Evolutionary conservation across 2,888 invertebrate species (phyloP), one percentile per base, ranked within the genome.

Genomic region (Callyntrura sp.): DNA sequence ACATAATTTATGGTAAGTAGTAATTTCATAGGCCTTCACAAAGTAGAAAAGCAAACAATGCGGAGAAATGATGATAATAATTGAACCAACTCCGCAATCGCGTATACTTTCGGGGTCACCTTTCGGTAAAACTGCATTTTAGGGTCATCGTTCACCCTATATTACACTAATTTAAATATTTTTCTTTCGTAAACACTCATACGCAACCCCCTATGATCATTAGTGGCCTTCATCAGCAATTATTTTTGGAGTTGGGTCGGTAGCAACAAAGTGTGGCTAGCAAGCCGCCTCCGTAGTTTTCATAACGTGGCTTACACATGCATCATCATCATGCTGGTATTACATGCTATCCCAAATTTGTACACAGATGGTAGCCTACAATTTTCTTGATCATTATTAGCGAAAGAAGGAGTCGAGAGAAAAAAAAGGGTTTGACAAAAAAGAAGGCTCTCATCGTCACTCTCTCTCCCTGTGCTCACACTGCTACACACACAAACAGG

Each of bases 311-410:
- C 17, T 57, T n/a, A n/a, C 45, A 20, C 51, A 28, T 11, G 12
- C 73, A 88, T 35, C 6, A 35, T 35, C 35, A 35, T 35, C 35
- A 87, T 88, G 65, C 70, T 45, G 17, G 70, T 70, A 51, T 85
- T 79, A 51, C 89, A 84, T 89, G 89, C 85, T 85, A 28, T 79
- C 51, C 85, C 85, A 89, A 89, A 89, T 89, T 89, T 89, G 89
- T 89, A 85, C 85, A 84, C 84, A 70, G 28, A 81, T 84, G 81
- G 89, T 76, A 89, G 51, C 57, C 89, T 70, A 60, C 85, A 89
- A 89, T 89, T 89, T 85, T 85, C 85, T 55, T 85, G 89, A 79
- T 89, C 89, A 89, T 89, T 35, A 35, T 35, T 89, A 89, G 78
- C 65, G 51, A 25, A 35, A 35, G 35, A 78, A 78, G 73, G 35